Base-by-base conservation (phyloP, 2,113 vertebrate genomes). In the Pelodiscus sinensis region DNA sequence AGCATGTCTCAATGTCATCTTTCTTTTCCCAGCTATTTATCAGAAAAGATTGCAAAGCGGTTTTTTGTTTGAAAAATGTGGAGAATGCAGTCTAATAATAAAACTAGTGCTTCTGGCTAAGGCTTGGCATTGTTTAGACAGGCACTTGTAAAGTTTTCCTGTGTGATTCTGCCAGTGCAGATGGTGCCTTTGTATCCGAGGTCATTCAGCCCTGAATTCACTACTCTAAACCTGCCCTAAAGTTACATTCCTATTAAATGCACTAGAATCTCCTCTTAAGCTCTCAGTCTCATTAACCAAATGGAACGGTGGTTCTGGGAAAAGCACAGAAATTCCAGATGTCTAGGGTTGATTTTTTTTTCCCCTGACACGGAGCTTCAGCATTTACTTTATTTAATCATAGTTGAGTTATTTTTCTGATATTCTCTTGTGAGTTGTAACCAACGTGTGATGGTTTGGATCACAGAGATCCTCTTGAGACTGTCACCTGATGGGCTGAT, bases 151-250 rank as follows among this genome's bases (percentile, higher is more conserved):
- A n/a, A 8, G 80, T 77, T 86, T 89, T 58, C 73, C 89, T 50
- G 4, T 2, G 2, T 38, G 21, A 35, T 71, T 55, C 92, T 15
- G 4, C n/a, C 56, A 78, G 50, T 0, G 10, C 73, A 82, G 54
- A 56, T 3, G 3, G 6, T 44, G 8, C 55, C 31, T 55, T 6
- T 3, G 16, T 25, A 54, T n/a, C 22, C 24, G 44, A 56, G 44
- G 60, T 6, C 55, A n/a, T 22, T 2, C n/a, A 75, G 60, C 52
- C 82, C 2, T 4, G 1, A 8, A 51, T 1, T 3, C 5, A 35
- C 0, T 0, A 25, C 5, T 50, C 1, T 1, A 15, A 0, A 2
- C 58, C 24, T n/a, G n/a, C 18, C 65, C 65, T 71, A 35, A 71
- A 71, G 19, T 18, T 57, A 75, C 1, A 2, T 57, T 75, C 52